Evolutionary conservation across 2,797 vertebrate genomes (phyloP).

Genomic region (Cossypha dichroa): DNA sequence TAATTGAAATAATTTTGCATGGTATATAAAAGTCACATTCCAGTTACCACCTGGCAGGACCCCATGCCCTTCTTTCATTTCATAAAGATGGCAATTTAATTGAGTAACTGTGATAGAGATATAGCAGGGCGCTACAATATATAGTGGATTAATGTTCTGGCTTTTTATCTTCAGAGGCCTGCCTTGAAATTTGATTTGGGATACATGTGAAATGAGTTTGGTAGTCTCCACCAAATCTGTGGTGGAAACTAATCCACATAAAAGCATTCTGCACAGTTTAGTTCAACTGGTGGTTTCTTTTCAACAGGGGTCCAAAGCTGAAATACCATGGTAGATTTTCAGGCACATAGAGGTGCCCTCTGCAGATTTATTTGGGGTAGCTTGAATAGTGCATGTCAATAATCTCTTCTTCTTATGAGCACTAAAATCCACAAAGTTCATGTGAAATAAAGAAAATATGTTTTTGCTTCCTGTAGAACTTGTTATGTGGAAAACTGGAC

Average conservation of each 20-base stretch:
- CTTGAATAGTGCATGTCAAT: neutral
- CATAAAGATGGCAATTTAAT: conserved; percentile 35
- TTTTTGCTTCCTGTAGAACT: conserved; percentile 18
- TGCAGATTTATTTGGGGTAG: conserved; percentile 2
- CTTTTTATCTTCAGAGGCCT: conserved; percentile 11
- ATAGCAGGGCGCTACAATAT: neutral
- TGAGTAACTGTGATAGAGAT: conserved; percentile 42
- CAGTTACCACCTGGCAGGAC: conserved; percentile 42
- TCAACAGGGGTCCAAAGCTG: neutral
- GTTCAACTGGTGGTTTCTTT: neutral
- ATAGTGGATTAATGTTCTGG: neutral
- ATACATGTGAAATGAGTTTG: conserved; percentile 31
- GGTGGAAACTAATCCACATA: neutral
- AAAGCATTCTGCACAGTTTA: neutral
- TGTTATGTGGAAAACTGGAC: neutral
- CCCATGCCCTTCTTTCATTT: conserved; percentile 22
- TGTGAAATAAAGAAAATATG: neutral
- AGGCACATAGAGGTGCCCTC: neutral
- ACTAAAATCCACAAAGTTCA: neutral
- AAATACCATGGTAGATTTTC: neutral
- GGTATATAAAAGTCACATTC: conserved; percentile 31
- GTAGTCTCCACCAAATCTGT: neutral
- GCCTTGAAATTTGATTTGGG: conserved; percentile 17
- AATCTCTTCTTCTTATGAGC: conserved; percentile 29
- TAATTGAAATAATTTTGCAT: conserved; percentile 55